Percentiles rank a stretch among this genome's conserved stretches.
phyloP scores from a whole-genome alignment of 2,113 vertebrate species.

The Propithecus coquereli region DNA sequence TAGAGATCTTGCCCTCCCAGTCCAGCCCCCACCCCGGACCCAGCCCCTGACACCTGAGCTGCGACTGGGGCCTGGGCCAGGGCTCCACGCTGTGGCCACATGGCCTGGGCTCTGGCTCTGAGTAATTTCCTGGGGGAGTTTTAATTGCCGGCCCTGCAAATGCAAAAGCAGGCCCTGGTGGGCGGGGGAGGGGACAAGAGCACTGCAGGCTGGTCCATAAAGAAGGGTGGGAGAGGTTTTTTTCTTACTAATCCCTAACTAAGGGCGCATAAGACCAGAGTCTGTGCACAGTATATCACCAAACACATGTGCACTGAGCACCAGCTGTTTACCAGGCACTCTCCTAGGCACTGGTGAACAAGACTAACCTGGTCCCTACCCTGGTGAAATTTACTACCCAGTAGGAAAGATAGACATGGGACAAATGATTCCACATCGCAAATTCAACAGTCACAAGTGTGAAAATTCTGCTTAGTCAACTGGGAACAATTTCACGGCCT shows the following conservation, averaged over 20 bases:
- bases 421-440: neutral
- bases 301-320: neutral
- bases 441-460: slow-evolving; percentile 3
- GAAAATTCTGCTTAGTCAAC: slow-evolving; percentile 27
- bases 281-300: neutral
- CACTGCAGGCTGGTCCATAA: neutral
- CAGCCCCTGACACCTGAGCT: slow-evolving; percentile 41
- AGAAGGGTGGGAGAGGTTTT: neutral
- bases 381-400: neutral
- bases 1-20: slow-evolving; percentile 2
- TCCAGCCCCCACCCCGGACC: neutral
- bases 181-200: neutral
- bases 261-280: neutral
- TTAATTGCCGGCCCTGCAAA: neutral
- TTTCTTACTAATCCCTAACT: neutral
- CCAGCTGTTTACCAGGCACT: neutral
- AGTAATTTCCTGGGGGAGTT: neutral
- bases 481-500: neutral
- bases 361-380: neutral
- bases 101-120: neutral
- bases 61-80: neutral
- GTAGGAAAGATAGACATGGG: neutral
- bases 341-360: neutral
- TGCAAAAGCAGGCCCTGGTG: neutral
- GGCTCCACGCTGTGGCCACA: neutral